phyloP scores from a whole-genome alignment of 2,888 invertebrate genomes.

The Dryobotodes eremita region DNA sequence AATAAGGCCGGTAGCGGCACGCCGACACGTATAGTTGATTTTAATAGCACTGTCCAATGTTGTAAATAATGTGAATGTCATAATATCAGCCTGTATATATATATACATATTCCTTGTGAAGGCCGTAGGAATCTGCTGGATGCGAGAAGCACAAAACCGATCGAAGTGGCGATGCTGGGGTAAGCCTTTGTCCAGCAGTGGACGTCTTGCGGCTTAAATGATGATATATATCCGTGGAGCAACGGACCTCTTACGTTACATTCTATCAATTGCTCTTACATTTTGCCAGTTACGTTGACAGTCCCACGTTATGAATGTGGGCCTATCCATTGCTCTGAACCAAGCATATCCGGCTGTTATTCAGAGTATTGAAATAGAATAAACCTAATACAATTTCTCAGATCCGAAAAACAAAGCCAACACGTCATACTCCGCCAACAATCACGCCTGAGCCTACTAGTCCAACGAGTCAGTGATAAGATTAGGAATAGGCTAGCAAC shows the following conservation, averaged over 20 bases:
- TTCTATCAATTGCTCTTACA: no score
- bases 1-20: background rate
- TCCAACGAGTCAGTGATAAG: background rate
- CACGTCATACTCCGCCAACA: background rate
- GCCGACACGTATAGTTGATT: slow-evolving; percentile 9
- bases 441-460: no score
- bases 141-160: no score
- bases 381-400: background rate
- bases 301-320: no score
- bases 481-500: slow-evolving; percentile 25
- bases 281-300: background rate
- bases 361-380: background rate
- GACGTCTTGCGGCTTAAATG: no score
- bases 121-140: no score
- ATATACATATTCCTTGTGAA: no score
- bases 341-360: background rate
- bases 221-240: no score
- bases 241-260: no score
- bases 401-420: background rate
- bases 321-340: background rate
- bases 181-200: no score
- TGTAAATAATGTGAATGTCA: background rate
- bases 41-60: background rate
- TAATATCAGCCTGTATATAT: background rate
- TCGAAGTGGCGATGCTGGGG: no score